A percentile compares a stretch with the other conserved stretches of the same genome.
These are phyloP conservation scores for Gymnoscopelus microlampas DNA, from an alignment of 2,797 vertebrate genomes.

Conservation along the genomic window DNA sequence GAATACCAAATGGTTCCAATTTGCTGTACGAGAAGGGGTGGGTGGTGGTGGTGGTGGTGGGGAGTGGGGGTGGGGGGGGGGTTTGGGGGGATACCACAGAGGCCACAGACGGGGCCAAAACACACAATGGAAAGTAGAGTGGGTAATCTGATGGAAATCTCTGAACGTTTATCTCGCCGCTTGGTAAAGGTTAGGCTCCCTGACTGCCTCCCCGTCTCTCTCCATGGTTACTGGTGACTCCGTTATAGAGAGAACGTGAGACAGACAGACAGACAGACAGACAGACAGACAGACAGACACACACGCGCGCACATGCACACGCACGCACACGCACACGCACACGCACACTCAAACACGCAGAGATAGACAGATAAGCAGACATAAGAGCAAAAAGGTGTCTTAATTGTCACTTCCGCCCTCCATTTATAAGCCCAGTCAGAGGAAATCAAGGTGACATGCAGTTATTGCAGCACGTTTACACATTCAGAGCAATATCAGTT, in stretches of 20 bases:
- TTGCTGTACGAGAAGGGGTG: conserved; percentile 28
- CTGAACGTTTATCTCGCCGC: conserved; percentile 59
- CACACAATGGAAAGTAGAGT: conserved; percentile 64
- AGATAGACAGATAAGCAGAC: too few relatives aligned
- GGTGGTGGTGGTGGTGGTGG: not conserved
- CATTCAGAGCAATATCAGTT: not conserved
- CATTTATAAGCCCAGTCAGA: not conserved
- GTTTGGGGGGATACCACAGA: conserved; percentile 29
- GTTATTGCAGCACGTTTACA: conserved; percentile 29
- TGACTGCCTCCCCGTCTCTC: conserved; percentile 48
- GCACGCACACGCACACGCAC: too few relatives aligned
- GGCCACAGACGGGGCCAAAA: conserved; percentile 50
- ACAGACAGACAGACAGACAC: too few relatives aligned
- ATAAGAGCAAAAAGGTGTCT: too few relatives aligned
- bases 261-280: conserved; percentile 13
- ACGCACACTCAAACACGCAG: too few relatives aligned
- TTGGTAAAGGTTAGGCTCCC: conserved; percentile 61
- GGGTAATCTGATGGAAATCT: conserved; percentile 65
- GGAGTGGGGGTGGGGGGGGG: not conserved
- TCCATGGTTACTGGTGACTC: conserved; percentile 48
- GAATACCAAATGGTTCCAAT: conserved; percentile 74
- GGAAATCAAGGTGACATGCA: conserved; percentile 11
- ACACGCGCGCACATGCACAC: too few relatives aligned
- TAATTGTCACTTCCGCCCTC: not conserved
- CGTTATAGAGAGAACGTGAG: conserved; percentile 23